Evolutionary conservation across 2,113 vertebrate genomes (phyloP).

Genomic region (Charina bottae): DNA sequence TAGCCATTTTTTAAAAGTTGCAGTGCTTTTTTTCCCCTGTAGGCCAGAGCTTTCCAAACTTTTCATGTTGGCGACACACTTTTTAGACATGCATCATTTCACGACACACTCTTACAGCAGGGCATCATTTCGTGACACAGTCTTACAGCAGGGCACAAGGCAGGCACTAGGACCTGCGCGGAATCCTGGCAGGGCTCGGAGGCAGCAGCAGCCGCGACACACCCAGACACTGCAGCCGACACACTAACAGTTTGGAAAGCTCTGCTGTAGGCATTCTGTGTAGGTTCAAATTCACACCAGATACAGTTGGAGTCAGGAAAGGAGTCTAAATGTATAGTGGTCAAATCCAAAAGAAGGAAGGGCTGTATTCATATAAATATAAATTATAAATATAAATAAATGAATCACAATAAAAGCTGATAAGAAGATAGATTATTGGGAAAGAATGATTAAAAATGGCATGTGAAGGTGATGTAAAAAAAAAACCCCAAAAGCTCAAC

Average conservation of each 20-base stretch:
- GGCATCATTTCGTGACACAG: too few species aligned
- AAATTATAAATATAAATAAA: background rate
- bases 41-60: too few species aligned
- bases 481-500: background rate
- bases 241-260: too few species aligned
- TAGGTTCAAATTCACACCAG: slow-evolving; percentile 1
- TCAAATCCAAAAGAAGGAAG: background rate
- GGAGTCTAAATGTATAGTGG: background rate
- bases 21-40: slow-evolving; percentile 7
- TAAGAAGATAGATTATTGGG: slow-evolving; percentile 11
- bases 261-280: background rate
- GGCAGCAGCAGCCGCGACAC: too few species aligned
- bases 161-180: too few species aligned
- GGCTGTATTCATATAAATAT: background rate
- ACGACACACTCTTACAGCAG: too few species aligned
- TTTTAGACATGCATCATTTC: too few species aligned
- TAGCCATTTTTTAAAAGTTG: slow-evolving; percentile 16
- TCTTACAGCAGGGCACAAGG: too few species aligned
- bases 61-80: too few species aligned
- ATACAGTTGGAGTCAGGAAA: background rate
- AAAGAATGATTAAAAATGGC: background rate
- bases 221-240: too few species aligned
- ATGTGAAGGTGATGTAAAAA: too few species aligned
- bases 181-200: too few species aligned
- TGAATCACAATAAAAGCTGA: background rate